Evolutionary conservation across 30 jellyfish, hydroid and myxozoan genomes (phyloP).

Genomic region (Chironex yamaguchii): DNA sequence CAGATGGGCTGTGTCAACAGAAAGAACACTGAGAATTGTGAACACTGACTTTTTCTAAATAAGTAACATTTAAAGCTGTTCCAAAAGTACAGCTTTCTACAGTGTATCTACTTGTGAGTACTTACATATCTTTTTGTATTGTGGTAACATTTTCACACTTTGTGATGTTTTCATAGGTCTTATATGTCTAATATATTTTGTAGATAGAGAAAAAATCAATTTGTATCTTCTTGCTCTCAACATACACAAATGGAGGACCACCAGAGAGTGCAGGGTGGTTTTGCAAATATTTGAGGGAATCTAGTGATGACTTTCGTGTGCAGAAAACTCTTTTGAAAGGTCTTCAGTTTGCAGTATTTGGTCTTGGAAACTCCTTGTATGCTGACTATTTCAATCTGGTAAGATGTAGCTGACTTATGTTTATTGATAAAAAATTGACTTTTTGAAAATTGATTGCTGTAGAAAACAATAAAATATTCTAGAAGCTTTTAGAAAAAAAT

Average conservation of each 20-base stretch:
- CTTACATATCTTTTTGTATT: too few species aligned
- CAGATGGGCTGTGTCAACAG: too few species aligned
- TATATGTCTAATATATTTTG: neutral
- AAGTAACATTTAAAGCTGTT: too few species aligned
- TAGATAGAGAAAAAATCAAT: conserved; percentile 60
- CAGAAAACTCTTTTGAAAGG: conserved; percentile 80
- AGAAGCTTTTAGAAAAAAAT: too few species aligned
- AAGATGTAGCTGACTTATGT: conserved; percentile 3
- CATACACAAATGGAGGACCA: conserved; percentile 91
- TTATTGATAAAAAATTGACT: too few species aligned
- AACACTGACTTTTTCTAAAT: too few species aligned
- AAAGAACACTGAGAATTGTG: too few species aligned
- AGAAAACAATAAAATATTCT: too few species aligned
- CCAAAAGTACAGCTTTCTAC: too few species aligned
- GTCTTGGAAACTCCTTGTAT: conserved; percentile 95
- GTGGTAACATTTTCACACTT: neutral
- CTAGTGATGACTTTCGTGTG: conserved; percentile 95
- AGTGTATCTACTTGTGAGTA: too few species aligned
- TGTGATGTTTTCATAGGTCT: neutral
- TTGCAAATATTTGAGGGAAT: conserved; percentile 76
- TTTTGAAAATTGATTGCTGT: too few species aligned
- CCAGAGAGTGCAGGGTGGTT: conserved; percentile 89
- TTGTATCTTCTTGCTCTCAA: conserved; percentile 79
- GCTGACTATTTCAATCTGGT: conserved; percentile 85
- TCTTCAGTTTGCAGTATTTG: conserved; percentile 85